phyloP scores from a whole-genome alignment of 2,113 vertebrate genomes.

The Rhombomys opimus region DNA sequence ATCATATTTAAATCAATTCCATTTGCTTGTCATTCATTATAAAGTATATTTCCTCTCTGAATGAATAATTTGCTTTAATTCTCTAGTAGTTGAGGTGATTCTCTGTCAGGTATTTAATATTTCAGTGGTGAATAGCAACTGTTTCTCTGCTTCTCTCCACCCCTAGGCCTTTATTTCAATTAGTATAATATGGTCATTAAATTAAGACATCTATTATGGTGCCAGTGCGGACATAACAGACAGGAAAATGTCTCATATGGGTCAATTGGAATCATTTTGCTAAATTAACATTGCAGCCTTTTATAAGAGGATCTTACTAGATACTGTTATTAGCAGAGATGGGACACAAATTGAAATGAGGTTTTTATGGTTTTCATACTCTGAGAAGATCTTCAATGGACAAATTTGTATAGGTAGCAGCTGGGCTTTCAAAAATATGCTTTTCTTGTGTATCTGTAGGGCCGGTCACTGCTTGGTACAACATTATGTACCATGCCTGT shows the following conservation, averaged over 20 bases:
- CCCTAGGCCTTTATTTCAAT: slow-evolving; percentile 77
- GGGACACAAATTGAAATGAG: slow-evolving; percentile 67
- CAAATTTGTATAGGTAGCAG: slow-evolving; percentile 36
- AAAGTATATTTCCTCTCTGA: slow-evolving; percentile 34
- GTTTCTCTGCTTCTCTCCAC: slow-evolving; percentile 54
- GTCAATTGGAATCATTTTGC: slow-evolving; percentile 77
- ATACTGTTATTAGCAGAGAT: slow-evolving; percentile 70
- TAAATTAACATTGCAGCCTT: slow-evolving; percentile 75
- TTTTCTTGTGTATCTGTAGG: neutral
- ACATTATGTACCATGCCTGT: neutral
- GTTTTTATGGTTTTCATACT: slow-evolving; percentile 58
- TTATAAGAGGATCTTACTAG: slow-evolving; percentile 64
- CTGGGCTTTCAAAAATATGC: slow-evolving; percentile 55
- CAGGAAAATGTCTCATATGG: slow-evolving; percentile 71
- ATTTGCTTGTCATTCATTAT: slow-evolving; percentile 1
- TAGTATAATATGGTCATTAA: slow-evolving; percentile 77
- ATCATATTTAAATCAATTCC: slow-evolving; percentile 24
- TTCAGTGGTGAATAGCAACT: slow-evolving; percentile 50
- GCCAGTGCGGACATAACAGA: slow-evolving; percentile 59
- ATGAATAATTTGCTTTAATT: slow-evolving; percentile 41
- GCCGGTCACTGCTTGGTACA: neutral
- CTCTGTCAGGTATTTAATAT: slow-evolving; percentile 54
- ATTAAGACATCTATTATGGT: slow-evolving; percentile 75
- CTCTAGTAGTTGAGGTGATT: slow-evolving; percentile 41
- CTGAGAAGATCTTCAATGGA: slow-evolving; percentile 61